Base-by-base conservation (phyloP, 2,888 invertebrate species). In the Drosophila atroscutellata region DNA sequence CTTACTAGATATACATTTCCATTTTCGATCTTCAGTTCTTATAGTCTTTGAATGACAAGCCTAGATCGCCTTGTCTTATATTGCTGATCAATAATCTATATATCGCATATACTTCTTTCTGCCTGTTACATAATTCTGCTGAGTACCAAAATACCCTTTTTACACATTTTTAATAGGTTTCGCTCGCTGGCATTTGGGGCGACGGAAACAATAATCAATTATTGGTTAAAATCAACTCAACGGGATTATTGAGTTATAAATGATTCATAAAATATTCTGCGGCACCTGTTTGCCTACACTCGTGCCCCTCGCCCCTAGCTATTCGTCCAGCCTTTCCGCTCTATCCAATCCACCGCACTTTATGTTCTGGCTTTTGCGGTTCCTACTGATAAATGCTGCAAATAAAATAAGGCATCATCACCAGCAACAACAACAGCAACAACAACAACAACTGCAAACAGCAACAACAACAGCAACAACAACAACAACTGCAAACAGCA, bases 211-310 rank as follows among this genome's bases (percentile, higher is more conserved):
- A 86, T 85, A 86, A 86, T 86, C 85, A 86, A 86, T 86, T 86
- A 86, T 86, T 86, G 85, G 85, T 86, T 83, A 77, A 86, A 86
- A 86, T 86, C 85, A 86, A 86, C 85, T 86, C 85, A 86, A 85
- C 85, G 66, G 85, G 86, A 86, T 86, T 86, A 86, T 86, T 85
- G 85, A 81, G 86, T 81, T 86, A 86, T 86, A 86, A 85, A 86
- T 86, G 85, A 85, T 86, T 85, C 80, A 86, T 86, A 86, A 86
- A 86, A 86, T 85, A 75, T 81, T 69, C 75, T 86, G 86, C 57
- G 86, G 77, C 83, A 86, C 85, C 86, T 86, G 85, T 77, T 65
- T 42, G 42, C 9, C 30, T 30, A 30, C 42, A 2, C 3, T 20
- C 28, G 52, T 37, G 32, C 30, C 4, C 24, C 13, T 8, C 7